Percentiles rank a stretch among this genome's conserved stretches.
Conservation (phyloP, 1,140 invertebrate species). For the Drosophila guanche region DNA sequence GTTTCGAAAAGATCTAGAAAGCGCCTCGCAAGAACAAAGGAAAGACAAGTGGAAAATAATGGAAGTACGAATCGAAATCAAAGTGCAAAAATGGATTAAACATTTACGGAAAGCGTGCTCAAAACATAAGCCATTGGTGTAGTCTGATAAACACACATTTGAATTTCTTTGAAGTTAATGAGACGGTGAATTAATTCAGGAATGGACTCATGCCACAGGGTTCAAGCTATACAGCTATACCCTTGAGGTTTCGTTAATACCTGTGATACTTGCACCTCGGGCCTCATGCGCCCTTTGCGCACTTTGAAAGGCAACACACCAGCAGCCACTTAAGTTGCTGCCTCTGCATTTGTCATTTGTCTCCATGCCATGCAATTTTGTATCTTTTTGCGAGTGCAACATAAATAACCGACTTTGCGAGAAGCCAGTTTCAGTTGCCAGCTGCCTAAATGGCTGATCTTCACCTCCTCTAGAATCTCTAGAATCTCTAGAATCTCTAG, state of each 20-base stretch:
- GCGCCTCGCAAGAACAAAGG: constrained; percentile 18
- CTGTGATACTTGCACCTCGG: not conserved
- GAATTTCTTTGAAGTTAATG: constrained; percentile 5
- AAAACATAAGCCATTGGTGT: constrained; percentile 15
- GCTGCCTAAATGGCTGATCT: constrained; percentile 22
- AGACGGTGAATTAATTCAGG: constrained; percentile 5
- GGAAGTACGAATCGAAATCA: too few species aligned
- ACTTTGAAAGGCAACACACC: not conserved
- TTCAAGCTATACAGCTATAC: constrained; percentile 15
- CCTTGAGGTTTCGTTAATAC: constrained; percentile 1
- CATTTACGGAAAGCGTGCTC: not conserved
- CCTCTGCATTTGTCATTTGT: too few species aligned
- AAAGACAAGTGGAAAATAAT: constrained; percentile 3
- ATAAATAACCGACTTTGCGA: not conserved
- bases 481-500: constrained; percentile 48
- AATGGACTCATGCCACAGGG: not conserved
- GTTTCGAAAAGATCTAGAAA: constrained; percentile 29
- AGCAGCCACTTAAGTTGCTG: too few species aligned
- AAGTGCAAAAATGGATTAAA: not conserved
- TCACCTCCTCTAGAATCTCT: constrained; percentile 49
- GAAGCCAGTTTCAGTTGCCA: not conserved
- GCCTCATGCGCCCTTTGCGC: not conserved
- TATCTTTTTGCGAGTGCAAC: constrained; percentile 2
- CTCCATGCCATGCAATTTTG: not conserved
- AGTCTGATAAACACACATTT: constrained; percentile 7